Percentiles rank a stretch among this genome's conserved stretches.
Evolutionary conservation across 2,113 vertebrate genomes (phyloP).

Genomic region (Nerophis ophidion): DNA sequence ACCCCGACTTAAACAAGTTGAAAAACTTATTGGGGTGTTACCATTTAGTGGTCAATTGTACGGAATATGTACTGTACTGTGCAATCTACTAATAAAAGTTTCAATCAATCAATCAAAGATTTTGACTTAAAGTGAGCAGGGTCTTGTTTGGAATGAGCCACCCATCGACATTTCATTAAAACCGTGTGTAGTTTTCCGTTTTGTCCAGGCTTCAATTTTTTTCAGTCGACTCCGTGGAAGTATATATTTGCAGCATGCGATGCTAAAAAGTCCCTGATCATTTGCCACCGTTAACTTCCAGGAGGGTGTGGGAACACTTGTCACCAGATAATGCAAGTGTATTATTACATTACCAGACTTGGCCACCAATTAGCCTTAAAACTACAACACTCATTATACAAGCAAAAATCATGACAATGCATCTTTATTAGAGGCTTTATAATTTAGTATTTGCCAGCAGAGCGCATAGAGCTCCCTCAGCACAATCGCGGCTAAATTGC

Average conservation of each 20-base stretch:
- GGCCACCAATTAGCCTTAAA: not conserved
- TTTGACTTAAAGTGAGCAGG: not conserved
- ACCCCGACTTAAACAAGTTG: not conserved
- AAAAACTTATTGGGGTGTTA: no score
- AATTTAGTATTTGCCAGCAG: not conserved
- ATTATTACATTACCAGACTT: not conserved
- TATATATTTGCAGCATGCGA: not conserved
- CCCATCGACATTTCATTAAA: no score
- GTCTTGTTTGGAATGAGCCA: no score
- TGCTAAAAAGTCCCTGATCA: not conserved
- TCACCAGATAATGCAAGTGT: not conserved
- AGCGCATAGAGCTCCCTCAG: slow-evolving; percentile 2
- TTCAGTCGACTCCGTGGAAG: not conserved
- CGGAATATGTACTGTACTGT: no score
- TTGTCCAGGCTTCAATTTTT: not conserved
- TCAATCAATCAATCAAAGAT: not conserved
- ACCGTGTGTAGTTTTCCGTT: no score
- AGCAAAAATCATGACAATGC: slow-evolving; percentile 11
- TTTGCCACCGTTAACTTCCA: not conserved
- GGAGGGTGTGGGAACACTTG: not conserved
- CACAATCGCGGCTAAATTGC: slow-evolving; percentile 7
- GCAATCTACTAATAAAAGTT: no score
- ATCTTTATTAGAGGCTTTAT: slow-evolving; percentile 4
- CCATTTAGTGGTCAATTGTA: no score
- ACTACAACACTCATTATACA: not conserved